These are phyloP conservation scores for Torymus tubicola DNA, from an alignment of 2,888 invertebrate species.

Conservation along the genomic window DNA sequence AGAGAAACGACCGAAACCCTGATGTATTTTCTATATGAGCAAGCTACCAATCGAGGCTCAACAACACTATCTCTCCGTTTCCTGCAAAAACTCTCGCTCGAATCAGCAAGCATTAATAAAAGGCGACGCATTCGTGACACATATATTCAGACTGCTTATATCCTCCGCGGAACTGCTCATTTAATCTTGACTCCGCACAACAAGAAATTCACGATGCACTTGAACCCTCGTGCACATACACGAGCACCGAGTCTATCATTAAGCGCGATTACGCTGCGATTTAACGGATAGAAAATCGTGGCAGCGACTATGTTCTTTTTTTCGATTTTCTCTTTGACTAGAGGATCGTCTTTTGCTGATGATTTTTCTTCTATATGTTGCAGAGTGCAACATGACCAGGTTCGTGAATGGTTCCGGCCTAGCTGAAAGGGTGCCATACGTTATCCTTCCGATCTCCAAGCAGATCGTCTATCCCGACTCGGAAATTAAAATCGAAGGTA, in stretches of 20 bases:
- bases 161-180: too few species aligned
- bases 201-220: slow-evolving; percentile 1
- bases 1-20: too few species aligned
- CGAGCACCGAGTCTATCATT: slow-evolving; percentile 17
- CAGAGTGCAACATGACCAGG: slow-evolving; percentile 89
- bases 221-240: background rate
- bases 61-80: too few species aligned
- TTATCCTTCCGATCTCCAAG: slow-evolving; percentile 89
- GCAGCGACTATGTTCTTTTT: background rate
- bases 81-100: too few species aligned
- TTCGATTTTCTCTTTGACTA: background rate
- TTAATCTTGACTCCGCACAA: too few species aligned
- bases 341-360: background rate
- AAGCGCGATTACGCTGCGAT: slow-evolving; percentile 44
- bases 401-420: slow-evolving; percentile 85
- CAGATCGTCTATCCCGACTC: slow-evolving; percentile 93
- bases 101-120: too few species aligned
- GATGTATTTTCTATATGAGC: too few species aligned
- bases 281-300: slow-evolving; percentile 1
- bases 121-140: too few species aligned
- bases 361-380: slow-evolving; percentile 64
- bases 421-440: slow-evolving; percentile 89
- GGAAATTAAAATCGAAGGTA: slow-evolving; percentile 90
- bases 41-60: too few species aligned
- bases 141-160: too few species aligned